These are phyloP conservation scores for Ceramica pisi DNA, from an alignment of 2,888 invertebrate species.

Conservation along the genomic window DNA sequence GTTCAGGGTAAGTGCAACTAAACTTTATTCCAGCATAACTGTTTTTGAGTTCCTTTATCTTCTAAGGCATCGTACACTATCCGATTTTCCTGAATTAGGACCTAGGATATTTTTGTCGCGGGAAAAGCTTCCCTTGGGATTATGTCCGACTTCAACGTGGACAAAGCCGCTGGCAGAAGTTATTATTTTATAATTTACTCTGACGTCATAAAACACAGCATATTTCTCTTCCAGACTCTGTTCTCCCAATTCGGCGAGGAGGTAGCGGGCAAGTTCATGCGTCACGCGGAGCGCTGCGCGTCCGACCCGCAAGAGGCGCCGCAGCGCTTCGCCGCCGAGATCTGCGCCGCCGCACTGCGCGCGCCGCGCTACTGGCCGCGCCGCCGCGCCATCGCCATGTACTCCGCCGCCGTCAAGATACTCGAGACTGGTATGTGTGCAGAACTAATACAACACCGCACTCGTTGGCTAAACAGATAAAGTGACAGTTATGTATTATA, in stretches of 20 bases:
- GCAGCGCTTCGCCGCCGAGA: slow-evolving; percentile 96
- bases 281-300: slow-evolving; percentile 92
- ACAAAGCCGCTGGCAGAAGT: too few species aligned
- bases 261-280: slow-evolving; percentile 91
- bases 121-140: too few species aligned
- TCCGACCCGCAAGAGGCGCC: slow-evolving; percentile 93
- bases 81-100: too few species aligned
- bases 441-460: background rate
- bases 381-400: slow-evolving; percentile 91
- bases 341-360: slow-evolving; percentile 94
- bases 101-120: too few species aligned
- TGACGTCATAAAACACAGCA: background rate
- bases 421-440: slow-evolving; percentile 86
- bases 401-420: slow-evolving; percentile 92
- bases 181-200: background rate
- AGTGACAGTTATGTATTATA: too few species aligned
- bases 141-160: too few species aligned
- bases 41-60: background rate
- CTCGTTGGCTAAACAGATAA: background rate
- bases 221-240: slow-evolving; percentile 86
- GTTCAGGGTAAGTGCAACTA: slow-evolving; percentile 92
- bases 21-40: background rate
- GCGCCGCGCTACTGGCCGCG: slow-evolving; percentile 96
- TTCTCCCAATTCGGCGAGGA: slow-evolving; percentile 95
- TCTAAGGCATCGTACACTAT: background rate